Evolutionary conservation across 2,797 vertebrate species (phyloP).

Genomic region (Gambusia yucatana): DNA sequence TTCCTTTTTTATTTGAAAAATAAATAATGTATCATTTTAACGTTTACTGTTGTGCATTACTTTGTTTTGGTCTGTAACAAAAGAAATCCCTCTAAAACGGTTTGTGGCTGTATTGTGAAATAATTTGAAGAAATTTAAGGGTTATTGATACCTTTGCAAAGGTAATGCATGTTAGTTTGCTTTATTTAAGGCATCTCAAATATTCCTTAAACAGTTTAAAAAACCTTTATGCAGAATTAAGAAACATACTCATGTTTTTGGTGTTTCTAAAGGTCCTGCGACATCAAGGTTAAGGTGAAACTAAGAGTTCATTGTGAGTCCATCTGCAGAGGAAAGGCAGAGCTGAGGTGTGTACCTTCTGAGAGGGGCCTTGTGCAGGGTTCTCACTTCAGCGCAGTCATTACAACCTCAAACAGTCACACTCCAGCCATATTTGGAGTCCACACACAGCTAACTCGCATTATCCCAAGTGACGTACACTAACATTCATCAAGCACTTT

Average conservation of each 20-base stretch:
- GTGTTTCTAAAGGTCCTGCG: constrained; percentile 35
- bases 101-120: not conserved
- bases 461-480: constrained; percentile 83
- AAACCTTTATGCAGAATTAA: constrained; percentile 23
- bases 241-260: constrained; percentile 25
- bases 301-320: constrained; percentile 78
- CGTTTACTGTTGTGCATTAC: not conserved
- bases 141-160: not conserved
- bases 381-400: constrained; percentile 70
- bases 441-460: constrained; percentile 77
- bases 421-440: constrained; percentile 83
- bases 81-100: not conserved
- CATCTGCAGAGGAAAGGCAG: constrained; percentile 75
- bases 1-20: not conserved
- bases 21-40: not conserved
- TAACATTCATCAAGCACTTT: constrained; percentile 82
- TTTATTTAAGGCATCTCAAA: not conserved
- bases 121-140: not conserved
- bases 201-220: not conserved
- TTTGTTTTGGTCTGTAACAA: not conserved
- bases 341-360: constrained; percentile 76
- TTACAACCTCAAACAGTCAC: constrained; percentile 78
- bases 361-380: constrained; percentile 72
- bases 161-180: not conserved
- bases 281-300: constrained; percentile 68